Conservation (phyloP, 2,888 invertebrate genomes). For the Polydrusus cervinus region DNA sequence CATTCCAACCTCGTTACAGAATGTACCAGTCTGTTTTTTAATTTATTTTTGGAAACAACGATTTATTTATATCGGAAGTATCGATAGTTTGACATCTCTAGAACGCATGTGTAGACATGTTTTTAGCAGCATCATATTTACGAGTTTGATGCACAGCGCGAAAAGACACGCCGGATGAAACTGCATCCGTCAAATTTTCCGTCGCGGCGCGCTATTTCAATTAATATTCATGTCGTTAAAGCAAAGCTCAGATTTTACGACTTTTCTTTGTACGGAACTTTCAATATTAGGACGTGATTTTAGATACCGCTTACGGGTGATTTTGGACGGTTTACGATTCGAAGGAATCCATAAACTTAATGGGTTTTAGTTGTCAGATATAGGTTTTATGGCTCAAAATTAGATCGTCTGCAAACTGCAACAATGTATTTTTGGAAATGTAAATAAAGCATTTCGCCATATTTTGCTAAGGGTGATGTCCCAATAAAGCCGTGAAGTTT, state of each 20-base stretch:
- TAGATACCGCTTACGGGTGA: constrained; percentile 17
- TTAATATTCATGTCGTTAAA: constrained; percentile 31
- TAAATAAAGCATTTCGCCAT: not conserved
- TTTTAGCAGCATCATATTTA: constrained; percentile 2
- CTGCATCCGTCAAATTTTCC: constrained; percentile 28
- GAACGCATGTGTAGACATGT: too few species aligned
- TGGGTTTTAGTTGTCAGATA: constrained; percentile 27
- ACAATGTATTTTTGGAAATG: constrained; percentile 21
- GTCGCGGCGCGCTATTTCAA: constrained; percentile 13
- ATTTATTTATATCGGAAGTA: too few species aligned
- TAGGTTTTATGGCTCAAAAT: constrained; percentile 1
- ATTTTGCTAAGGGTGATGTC: too few species aligned
- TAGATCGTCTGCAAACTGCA: not conserved
- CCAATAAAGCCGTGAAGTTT: too few species aligned
- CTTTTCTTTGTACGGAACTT: constrained; percentile 12
- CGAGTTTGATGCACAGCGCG: constrained; percentile 6
- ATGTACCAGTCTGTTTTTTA: too few species aligned
- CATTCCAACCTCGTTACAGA: too few species aligned
- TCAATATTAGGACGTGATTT: constrained; percentile 23
- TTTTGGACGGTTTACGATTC: constrained; percentile 32
- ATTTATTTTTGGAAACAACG: too few species aligned
- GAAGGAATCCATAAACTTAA: constrained; percentile 35
- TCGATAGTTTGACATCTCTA: too few species aligned
- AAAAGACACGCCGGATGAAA: constrained; percentile 29
- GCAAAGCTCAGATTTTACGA: constrained; percentile 15